Evolutionary conservation across 64 coral and sea anemone species (phyloP).

Genomic region (Pachyseris speciosa): DNA sequence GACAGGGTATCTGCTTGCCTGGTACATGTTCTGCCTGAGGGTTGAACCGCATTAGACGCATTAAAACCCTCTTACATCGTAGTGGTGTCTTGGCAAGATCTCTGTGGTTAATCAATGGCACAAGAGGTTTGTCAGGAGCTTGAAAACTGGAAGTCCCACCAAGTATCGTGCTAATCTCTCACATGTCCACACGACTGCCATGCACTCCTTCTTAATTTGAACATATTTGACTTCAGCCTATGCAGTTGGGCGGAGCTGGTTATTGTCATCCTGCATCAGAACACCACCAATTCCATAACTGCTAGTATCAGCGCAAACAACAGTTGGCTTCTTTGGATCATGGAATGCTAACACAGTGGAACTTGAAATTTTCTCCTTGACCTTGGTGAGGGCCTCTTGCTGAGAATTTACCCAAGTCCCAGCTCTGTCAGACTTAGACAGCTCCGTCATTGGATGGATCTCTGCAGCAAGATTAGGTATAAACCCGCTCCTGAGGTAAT

Average conservation of each 20-base stretch:
- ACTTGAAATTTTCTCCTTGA: neutral
- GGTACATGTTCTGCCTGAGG: neutral
- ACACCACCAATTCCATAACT: slow-evolving; percentile 52
- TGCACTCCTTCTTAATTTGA: slow-evolving; percentile 32
- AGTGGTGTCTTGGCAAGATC: too few species aligned
- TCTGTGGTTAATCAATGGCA: too few species aligned
- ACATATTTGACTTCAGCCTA: slow-evolving; percentile 49
- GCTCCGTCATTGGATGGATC: neutral
- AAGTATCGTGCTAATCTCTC: too few species aligned
- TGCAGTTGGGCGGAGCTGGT: slow-evolving; percentile 29
- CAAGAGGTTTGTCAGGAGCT: too few species aligned
- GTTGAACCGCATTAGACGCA: slow-evolving; percentile 36
- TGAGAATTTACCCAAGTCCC: neutral
- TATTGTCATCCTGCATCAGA: slow-evolving; percentile 14
- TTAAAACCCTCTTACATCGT: too few species aligned
- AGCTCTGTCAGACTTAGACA: neutral
- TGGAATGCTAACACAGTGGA: too few species aligned
- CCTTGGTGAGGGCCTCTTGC: neutral
- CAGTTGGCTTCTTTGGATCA: slow-evolving; percentile 21
- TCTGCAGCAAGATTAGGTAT: slow-evolving; percentile 14
- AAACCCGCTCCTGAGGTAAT: slow-evolving; percentile 63
- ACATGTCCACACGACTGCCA: slow-evolving; percentile 46
- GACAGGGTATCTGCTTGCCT: too few species aligned
- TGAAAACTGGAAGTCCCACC: neutral
- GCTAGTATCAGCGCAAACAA: slow-evolving; percentile 23